Percentiles rank a stretch among this genome's conserved stretches.
Evolutionary conservation across 2,113 vertebrate species (phyloP).

Genomic region (Datnioides undecimradiatus): DNA sequence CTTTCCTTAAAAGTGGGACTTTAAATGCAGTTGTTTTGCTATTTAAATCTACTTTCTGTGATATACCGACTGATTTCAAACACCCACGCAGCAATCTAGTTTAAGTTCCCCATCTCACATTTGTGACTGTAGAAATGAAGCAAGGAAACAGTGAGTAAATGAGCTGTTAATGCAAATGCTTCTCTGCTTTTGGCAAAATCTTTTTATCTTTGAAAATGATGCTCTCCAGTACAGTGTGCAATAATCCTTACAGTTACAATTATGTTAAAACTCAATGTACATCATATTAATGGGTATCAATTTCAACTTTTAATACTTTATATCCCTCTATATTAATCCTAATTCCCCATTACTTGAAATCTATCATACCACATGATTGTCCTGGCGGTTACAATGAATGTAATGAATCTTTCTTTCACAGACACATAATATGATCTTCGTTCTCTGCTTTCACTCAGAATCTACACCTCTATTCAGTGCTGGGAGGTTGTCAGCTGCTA

Average conservation of each 20-base stretch:
- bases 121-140: not conserved
- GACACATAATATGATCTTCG: constrained; percentile 29
- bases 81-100: not conserved
- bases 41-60: not conserved
- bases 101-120: not conserved
- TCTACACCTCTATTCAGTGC: constrained; percentile 2
- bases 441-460: constrained; percentile 21
- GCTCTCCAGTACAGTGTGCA: not conserved
- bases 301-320: constrained; percentile 41
- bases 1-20: constrained; percentile 2
- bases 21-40: not conserved
- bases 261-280: constrained; percentile 22
- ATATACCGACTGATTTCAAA: constrained; percentile 14
- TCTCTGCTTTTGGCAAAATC: not conserved
- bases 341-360: constrained; percentile 46
- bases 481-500: constrained; percentile 15
- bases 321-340: constrained; percentile 22
- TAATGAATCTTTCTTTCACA: constrained; percentile 43
- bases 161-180: constrained; percentile 14
- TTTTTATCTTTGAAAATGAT: constrained; percentile 5
- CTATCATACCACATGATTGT: constrained; percentile 1
- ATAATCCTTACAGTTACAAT: constrained; percentile 5
- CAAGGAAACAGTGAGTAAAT: constrained; percentile 2
- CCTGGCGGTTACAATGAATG: constrained; percentile 7
- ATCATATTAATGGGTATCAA: constrained; percentile 31